Percentiles rank a stretch among this genome's conserved stretches.
phyloP scores from a whole-genome alignment of 2,797 vertebrate species.

The Sebastes diaconus region DNA sequence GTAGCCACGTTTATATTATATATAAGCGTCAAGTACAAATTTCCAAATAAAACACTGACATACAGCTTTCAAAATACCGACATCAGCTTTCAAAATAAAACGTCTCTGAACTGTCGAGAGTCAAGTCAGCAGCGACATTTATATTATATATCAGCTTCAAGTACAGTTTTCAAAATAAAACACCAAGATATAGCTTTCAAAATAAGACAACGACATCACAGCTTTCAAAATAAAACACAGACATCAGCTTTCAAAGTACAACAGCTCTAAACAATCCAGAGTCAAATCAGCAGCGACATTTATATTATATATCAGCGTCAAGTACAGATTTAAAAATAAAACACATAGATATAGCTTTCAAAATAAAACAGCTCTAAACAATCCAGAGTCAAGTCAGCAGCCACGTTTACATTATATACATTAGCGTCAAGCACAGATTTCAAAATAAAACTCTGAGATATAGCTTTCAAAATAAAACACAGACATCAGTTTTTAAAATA shows the following conservation, averaged over 20 bases:
- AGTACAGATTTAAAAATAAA: conserved; percentile 32
- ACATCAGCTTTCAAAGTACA: too few relatives aligned
- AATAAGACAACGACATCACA: too few relatives aligned
- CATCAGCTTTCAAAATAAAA: neutral
- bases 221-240: neutral
- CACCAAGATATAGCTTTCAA: too few relatives aligned
- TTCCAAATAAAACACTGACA: too few relatives aligned
- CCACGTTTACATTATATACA: neutral
- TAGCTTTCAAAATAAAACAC: too few relatives aligned
- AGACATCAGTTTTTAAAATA: neutral
- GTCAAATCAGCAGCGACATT: neutral
- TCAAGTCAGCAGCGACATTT: neutral
- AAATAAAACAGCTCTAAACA: too few relatives aligned
- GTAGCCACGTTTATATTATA: neutral
- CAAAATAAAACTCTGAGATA: neutral
- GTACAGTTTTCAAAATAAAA: too few relatives aligned
- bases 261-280: neutral
- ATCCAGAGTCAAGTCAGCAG: neutral
- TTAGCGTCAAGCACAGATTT: too few relatives aligned
- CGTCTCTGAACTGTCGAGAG: neutral
- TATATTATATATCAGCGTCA: too few relatives aligned
- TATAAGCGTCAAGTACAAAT: too few relatives aligned
- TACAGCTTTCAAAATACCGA: neutral
- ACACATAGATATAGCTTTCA: neutral
- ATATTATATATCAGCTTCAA: too few relatives aligned